These are phyloP conservation scores for Fukomys damarensis DNA, from an alignment of 2,113 vertebrate genomes.

Conservation along the genomic window DNA sequence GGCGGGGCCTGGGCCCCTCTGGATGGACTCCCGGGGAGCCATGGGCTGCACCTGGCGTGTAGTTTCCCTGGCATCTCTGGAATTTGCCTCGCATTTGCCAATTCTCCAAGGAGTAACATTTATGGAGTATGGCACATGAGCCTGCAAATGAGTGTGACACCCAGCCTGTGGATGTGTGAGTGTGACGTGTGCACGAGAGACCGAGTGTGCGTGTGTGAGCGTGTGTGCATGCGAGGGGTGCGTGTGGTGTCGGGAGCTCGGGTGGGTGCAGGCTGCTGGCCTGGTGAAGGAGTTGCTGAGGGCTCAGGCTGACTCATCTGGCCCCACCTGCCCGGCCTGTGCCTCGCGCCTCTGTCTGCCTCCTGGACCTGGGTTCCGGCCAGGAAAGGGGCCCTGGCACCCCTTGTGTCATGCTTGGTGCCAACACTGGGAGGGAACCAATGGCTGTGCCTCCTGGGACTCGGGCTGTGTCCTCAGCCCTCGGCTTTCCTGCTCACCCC, in stretches of 20 bases:
- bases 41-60: background rate
- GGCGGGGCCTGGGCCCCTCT: background rate
- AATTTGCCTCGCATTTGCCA: background rate
- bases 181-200: background rate
- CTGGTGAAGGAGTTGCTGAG: background rate
- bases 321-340: background rate
- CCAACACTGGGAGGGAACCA: background rate
- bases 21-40: background rate
- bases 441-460: background rate
- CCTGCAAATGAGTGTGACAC: background rate
- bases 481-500: background rate
- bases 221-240: background rate
- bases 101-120: background rate
- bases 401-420: background rate
- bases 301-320: background rate
- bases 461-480: background rate
- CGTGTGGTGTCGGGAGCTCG: background rate
- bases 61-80: background rate
- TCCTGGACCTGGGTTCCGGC: background rate
- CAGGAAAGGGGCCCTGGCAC: background rate
- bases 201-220: background rate
- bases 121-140: background rate
- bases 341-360: background rate
- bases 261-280: background rate
- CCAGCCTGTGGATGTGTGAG: background rate